These are phyloP conservation scores for Psittacula derbiana DNA, from an alignment of 2,797 vertebrate species.

Conservation along the genomic window DNA sequence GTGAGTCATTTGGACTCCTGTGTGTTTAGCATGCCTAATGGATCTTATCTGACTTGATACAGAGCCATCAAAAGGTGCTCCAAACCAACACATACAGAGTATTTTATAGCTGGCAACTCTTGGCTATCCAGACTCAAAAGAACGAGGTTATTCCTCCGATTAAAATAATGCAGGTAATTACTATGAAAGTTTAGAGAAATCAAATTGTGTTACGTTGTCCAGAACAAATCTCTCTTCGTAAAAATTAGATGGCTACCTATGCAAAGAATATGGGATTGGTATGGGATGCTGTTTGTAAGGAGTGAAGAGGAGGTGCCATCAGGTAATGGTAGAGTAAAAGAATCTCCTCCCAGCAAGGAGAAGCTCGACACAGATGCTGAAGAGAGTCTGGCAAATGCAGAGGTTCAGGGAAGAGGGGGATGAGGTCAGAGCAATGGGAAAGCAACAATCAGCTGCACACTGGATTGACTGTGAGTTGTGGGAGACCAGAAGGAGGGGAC, in stretches of 20 bases:
- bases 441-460: not conserved
- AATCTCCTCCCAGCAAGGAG: not conserved
- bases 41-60: not conserved
- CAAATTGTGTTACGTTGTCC: not conserved
- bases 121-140: not conserved
- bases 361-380: not conserved
- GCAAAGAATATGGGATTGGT: not conserved
- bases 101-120: not conserved
- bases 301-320: not conserved
- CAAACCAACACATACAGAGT: not conserved
- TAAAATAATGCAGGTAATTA: not conserved
- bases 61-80: not conserved
- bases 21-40: not conserved
- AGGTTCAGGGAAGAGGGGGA: fast-evolving
- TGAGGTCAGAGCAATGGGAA: not conserved
- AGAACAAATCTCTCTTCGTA: not conserved
- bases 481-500: not conserved
- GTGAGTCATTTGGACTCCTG: not conserved
- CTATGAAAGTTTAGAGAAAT: not conserved
- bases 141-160: not conserved
- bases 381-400: not conserved
- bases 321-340: not conserved
- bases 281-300: not conserved
- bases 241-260: not conserved
- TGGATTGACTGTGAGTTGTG: not conserved